Evolutionary conservation across 2,888 invertebrate genomes (phyloP), one percentile per base, ranked within the genome.

Genomic region (Euzetes globulus): DNA sequence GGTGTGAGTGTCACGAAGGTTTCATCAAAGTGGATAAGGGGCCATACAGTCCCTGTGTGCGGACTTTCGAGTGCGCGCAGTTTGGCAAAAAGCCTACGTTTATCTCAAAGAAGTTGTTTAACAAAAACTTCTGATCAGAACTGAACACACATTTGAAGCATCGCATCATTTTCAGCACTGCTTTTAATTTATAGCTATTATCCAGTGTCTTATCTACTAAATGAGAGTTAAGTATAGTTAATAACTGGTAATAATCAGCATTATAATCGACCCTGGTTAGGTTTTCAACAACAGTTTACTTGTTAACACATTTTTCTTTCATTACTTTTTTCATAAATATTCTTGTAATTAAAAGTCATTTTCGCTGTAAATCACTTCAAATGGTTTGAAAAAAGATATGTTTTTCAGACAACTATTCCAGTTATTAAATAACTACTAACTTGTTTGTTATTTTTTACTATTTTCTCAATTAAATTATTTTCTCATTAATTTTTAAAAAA

Each of bases 1-100:
- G 77, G 52, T 77, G 77, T 52, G 70, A 76, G n/a, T 77, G 77
- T 47, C 27, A 72, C 11, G 11, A 77, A n/a, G 77, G 77, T n/a
- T 77, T 60, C 47, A 74, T 76, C 9, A 75, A 72, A 41, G 72
- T 74, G n/a, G 15, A 41, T 11, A 75, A 77, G 7, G 74, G 76
- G 13, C 52, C 74, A 22, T 45, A 37, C 15, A 70, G 74, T 37
- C 70, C 45, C n/a, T 77, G 77, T 65, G 74, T 77, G 41, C 58
- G 50, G 17, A 72, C 73, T 3, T 77, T 77, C 27, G 47, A 77
- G 11, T 77, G 77, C 63, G 72, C 76, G 4, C 25, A 71, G 1
- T 74, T 37, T 37, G 37, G 65, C 41, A 65, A 65, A 65, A 65
- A 65, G n/a, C 19, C 37, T 1, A 1, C 13, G n/a, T 15, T n/a